Percentiles rank a stretch among this genome's conserved stretches.
These are phyloP conservation scores for Coleophora flavipennella DNA, from an alignment of 2,888 invertebrate species.

Conservation along the genomic window DNA sequence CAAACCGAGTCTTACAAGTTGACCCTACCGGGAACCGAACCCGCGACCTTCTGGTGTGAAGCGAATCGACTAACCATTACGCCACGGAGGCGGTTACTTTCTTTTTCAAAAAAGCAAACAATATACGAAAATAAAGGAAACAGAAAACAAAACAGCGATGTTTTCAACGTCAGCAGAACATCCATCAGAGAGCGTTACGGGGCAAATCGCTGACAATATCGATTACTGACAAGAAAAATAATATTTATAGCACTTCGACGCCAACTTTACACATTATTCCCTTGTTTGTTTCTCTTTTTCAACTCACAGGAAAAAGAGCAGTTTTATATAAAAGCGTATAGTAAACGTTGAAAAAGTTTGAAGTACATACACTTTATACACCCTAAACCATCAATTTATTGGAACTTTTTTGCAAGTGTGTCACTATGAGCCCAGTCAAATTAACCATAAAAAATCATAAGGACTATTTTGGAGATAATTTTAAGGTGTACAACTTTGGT, in stretches of 20 bases:
- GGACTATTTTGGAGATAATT: too few relatives aligned
- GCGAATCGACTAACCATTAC: too few relatives aligned
- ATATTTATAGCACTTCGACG: slow-evolving; percentile 41
- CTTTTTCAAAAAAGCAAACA: not conserved
- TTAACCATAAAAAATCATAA: too few relatives aligned
- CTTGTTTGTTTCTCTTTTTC: slow-evolving; percentile 43
- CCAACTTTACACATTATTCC: slow-evolving; percentile 37
- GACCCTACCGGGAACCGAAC: too few relatives aligned
- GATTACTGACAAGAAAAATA: slow-evolving; percentile 43
- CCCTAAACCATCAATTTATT: slow-evolving; percentile 11
- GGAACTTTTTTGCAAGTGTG: too few relatives aligned
- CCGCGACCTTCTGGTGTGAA: too few relatives aligned
- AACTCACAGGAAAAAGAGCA: slow-evolving; percentile 30
- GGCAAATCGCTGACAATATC: slow-evolving; percentile 53
- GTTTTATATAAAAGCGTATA: slow-evolving; percentile 26
- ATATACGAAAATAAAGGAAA: not conserved
- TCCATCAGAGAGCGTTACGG: slow-evolving; percentile 44
- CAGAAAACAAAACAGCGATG: slow-evolving; percentile 21
- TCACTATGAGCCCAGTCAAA: too few relatives aligned
- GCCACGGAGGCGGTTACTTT: not conserved
- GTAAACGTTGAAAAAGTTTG: slow-evolving; percentile 23
- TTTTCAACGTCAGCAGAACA: slow-evolving; percentile 36
- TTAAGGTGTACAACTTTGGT: too few relatives aligned
- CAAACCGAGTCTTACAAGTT: too few relatives aligned
- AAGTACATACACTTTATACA: too few relatives aligned